Conservation (phyloP, 2,113 vertebrate genomes). For the Cyphomyrus plagiostoma region DNA sequence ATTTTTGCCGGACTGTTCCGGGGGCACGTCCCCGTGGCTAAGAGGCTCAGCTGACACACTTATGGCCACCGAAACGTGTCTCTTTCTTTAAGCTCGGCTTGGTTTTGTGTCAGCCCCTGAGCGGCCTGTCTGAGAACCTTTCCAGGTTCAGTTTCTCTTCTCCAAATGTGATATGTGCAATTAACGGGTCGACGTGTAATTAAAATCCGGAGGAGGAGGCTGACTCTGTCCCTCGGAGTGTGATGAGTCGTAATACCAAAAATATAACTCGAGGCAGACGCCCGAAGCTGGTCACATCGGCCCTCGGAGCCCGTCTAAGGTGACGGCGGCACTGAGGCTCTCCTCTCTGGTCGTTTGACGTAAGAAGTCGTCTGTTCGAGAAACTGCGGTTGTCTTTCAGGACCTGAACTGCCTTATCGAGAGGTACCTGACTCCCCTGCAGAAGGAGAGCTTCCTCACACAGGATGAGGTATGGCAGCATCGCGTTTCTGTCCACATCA, state of each 20-base stretch:
- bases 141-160: not conserved
- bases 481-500: not conserved
- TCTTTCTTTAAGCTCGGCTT: not conserved
- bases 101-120: not conserved
- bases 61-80: not conserved
- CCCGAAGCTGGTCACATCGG: not conserved
- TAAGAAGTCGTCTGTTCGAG: not conserved
- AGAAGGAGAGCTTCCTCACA: conserved; percentile 89
- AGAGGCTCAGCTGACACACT: not conserved
- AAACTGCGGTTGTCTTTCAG: conserved; percentile 48
- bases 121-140: not conserved
- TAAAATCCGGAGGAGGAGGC: not conserved
- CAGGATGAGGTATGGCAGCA: conserved; percentile 81
- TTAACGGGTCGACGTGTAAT: not conserved
- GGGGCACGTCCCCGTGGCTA: not conserved
- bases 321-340: not conserved
- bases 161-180: not conserved
- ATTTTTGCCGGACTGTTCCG: not conserved
- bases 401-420: conserved; percentile 90
- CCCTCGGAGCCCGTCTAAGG: not conserved
- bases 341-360: not conserved
- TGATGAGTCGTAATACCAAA: not conserved
- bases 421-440: conserved; percentile 84
- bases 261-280: not conserved
- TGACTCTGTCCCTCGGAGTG: not conserved